Evolutionary conservation across 2,797 vertebrate genomes (phyloP).

Genomic region (Poecilia gillii): DNA sequence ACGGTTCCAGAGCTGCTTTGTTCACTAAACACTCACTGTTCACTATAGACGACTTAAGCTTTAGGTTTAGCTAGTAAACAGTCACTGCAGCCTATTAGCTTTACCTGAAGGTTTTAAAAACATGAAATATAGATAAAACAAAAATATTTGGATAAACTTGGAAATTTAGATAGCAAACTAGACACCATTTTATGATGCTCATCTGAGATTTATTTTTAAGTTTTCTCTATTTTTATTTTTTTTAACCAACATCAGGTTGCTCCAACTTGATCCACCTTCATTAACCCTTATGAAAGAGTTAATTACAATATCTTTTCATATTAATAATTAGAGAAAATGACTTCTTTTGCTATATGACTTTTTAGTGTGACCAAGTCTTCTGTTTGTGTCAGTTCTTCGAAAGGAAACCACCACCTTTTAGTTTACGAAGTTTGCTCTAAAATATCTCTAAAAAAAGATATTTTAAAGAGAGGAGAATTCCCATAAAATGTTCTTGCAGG

Average conservation of each 20-base stretch:
- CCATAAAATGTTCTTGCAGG: slow-evolving; percentile 7
- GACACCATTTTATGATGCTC: not conserved
- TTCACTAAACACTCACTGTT: not conserved
- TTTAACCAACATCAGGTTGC: not conserved
- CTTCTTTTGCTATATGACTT: not conserved
- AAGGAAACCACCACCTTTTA: not conserved
- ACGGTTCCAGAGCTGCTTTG: not conserved
- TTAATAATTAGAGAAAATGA: not conserved
- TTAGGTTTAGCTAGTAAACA: not conserved
- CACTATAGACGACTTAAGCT: not conserved
- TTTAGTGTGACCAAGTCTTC: slow-evolving; percentile 24
- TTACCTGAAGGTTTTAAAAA: not conserved
- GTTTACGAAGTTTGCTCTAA: slow-evolving; percentile 6
- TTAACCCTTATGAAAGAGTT: not conserved
- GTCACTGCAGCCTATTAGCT: not conserved
- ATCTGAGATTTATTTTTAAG: not conserved
- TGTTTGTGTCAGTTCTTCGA: not conserved
- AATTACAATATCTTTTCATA: not conserved
- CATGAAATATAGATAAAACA: not conserved
- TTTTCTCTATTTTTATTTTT: not conserved
- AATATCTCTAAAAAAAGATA: slow-evolving; percentile 1
- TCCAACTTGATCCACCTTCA: not conserved
- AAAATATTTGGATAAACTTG: not conserved
- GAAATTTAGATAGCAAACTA: not conserved
- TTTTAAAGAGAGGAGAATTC: not conserved